A percentile compares a stretch with the other conserved stretches of the same genome.
Conservation (phyloP, 2,888 invertebrate species). For the Ommatoiulus sabulosus region DNA sequence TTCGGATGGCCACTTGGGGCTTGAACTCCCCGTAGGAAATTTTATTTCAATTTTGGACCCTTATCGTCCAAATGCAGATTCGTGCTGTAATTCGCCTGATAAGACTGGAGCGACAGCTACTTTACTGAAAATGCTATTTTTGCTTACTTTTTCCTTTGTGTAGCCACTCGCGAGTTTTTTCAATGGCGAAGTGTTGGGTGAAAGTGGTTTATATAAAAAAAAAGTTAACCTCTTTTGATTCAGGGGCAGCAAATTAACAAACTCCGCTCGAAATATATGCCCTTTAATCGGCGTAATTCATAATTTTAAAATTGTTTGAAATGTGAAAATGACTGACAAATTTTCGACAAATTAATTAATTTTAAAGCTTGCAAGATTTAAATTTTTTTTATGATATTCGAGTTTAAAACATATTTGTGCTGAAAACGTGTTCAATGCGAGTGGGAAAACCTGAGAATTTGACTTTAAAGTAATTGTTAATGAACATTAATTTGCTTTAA, state of each 20-base stretch:
- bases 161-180: not conserved
- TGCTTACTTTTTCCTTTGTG: not conserved
- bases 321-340: too few relatives aligned
- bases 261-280: too few relatives aligned
- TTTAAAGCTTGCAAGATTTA: too few relatives aligned
- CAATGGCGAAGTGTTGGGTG: not conserved
- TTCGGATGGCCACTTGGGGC: slow-evolving; percentile 45
- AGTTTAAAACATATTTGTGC: too few relatives aligned
- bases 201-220: not conserved
- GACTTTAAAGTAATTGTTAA: too few relatives aligned
- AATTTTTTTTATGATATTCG: too few relatives aligned
- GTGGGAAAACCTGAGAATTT: too few relatives aligned
- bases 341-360: too few relatives aligned
- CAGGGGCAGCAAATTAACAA: not conserved
- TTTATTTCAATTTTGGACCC: slow-evolving; percentile 32
- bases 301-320: too few relatives aligned
- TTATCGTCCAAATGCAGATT: slow-evolving; percentile 54
- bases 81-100: slow-evolving; percentile 52
- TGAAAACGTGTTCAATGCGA: too few relatives aligned
- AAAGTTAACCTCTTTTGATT: not conserved
- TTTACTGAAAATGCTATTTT: slow-evolving; percentile 38
- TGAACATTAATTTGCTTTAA: too few relatives aligned
- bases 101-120: slow-evolving; percentile 42
- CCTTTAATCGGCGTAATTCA: too few relatives aligned
- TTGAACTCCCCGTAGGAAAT: slow-evolving; percentile 42